These are phyloP conservation scores for Yponomeuta cagnagella DNA, from an alignment of 2,888 invertebrate genomes.

Conservation along the genomic window DNA sequence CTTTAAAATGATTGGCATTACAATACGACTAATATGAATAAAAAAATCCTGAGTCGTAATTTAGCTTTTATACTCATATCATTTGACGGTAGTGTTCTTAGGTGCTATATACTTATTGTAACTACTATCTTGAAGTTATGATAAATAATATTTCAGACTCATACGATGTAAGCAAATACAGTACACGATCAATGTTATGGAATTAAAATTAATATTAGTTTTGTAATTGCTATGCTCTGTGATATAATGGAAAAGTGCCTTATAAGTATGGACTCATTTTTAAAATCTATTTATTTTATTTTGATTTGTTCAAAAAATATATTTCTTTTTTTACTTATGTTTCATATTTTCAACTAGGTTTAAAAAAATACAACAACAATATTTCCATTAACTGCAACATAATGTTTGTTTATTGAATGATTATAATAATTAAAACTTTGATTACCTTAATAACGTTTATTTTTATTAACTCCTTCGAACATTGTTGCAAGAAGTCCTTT, in stretches of 20 bases:
- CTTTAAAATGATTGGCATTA: too few species aligned
- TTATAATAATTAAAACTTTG: not conserved
- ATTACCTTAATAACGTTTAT: not conserved
- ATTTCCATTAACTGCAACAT: not conserved
- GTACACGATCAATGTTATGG: not conserved
- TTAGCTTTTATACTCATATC: not conserved
- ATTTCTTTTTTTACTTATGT: not conserved
- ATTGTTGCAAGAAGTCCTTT: not conserved
- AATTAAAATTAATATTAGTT: not conserved
- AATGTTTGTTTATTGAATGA: not conserved
- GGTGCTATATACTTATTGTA: not conserved
- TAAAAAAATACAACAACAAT: not conserved
- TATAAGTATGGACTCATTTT: not conserved
- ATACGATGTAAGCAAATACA: not conserved
- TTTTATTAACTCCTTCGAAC: not conserved
- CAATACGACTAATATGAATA: too few species aligned
- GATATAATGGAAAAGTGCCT: slow-evolving; percentile 4
- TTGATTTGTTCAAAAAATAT: not conserved
- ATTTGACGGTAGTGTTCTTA: not conserved
- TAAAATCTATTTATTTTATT: not conserved
- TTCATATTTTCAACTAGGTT: not conserved
- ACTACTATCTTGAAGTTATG: not conserved
- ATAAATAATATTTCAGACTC: too few species aligned
- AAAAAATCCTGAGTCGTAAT: not conserved
- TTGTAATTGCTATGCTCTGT: slow-evolving; percentile 4